Base-by-base conservation (phyloP, 1,140 invertebrate genomes). In the Riptortus pedestris region DNA sequence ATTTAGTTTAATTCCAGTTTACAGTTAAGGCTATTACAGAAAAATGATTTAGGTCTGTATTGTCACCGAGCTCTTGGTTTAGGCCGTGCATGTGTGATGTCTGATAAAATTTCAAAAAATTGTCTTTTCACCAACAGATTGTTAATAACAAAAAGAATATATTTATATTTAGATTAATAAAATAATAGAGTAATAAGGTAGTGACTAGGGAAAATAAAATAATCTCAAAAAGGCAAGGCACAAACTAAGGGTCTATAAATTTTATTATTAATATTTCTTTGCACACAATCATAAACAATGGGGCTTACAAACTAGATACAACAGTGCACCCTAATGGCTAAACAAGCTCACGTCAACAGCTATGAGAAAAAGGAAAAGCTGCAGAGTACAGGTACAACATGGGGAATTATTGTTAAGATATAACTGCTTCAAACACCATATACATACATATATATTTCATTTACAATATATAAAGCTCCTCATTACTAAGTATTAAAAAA, bases 51-150 rank as follows among this genome's bases (percentile, higher is more conserved):
- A 52, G 43, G 26, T 62, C 61, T 48, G 33, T 62, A 62, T 62
- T 62, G 61, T 62, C 61, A 51, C 61, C 61, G 61, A 62, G 61
- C 61, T 62, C 27, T 62, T 48, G 61, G 43, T 48, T 62, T 62
- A 62, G 61, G 61, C 61, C 61, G 61, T 51, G 43, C 27, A 24
- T 62, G 61, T 62, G 57, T 33, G 16, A 38, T 33, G 12, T 59
- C 31, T 29, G 33, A 59, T 33, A 33, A 57, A 57, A 4, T 47
- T n/a, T 22, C 11, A 11, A 20, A 12, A 2, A 45, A 11, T n/a
- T n/a, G n/a, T n/a, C n/a, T n/a, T n/a, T n/a, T n/a, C n/a, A n/a
- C n/a, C n/a, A n/a, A n/a, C n/a, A n/a, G n/a, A n/a, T n/a, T n/a
- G 16, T 47, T n/a, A 47, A 18, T 47, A 47, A 47, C 18, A 20